Evolutionary conservation across 2,113 vertebrate genomes (phyloP), one percentile per base, ranked within the genome.

Genomic region (Macquaria australasica): DNA sequence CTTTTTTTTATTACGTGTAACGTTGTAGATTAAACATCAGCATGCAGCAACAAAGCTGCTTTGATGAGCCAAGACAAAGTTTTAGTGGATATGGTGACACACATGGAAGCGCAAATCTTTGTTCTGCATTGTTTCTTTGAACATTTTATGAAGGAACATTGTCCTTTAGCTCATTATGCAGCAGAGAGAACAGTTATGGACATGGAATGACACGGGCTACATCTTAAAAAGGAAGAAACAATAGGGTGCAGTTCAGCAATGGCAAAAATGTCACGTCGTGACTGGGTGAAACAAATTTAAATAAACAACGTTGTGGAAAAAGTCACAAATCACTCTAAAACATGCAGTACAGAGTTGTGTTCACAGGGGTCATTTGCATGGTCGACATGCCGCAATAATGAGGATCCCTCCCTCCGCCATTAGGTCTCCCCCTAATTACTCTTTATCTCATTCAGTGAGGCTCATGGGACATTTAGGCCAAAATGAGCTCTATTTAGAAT

Each of bases 351-450:
- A n/a, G 6, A 34, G 51, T n/a, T 68, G 9, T 75, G 77, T 68
- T 79, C 74, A 86, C 43, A 59, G n/a, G 60, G 73, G 81, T 79
- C 60, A 23, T 79, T 87, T 81, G 76, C 77, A 93, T 18, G 91
- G 83, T 94, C 25, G 82, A 90, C 78, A 76, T 87, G 83, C 82
- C 77, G 85, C 78, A 39, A 18, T 94, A 90, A 92, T 92, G 84
- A 81, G 28, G 34, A 86, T 84, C 78, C 85, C 89, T 84, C 88
- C 92, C 89, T 77, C n/a, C 0, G 34, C 75, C 80, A 88, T 94
- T 92, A 91, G 70, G 70, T 71, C 71, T 68, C 82, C 85, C 79
- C 39, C 16, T 87, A 89, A 93, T 94, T 86, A 88, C 66, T 45
- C 81, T 85, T 88, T 85, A 92, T 91, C 91, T 91, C 12, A 5